phyloP scores from a whole-genome alignment of 1,140 invertebrate genomes.

The Apolygus lucorum region DNA sequence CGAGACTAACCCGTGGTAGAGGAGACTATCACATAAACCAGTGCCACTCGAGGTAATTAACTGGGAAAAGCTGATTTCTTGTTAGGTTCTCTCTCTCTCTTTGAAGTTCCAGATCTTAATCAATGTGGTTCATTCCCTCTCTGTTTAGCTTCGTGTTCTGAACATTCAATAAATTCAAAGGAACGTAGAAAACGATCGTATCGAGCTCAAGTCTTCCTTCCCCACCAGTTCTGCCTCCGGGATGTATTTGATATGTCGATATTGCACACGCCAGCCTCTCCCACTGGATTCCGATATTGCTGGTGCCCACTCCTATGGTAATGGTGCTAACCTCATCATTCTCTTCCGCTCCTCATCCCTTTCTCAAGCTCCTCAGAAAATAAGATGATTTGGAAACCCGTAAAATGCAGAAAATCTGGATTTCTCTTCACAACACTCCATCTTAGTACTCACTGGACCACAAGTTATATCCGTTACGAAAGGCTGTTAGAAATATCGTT shows the following conservation, averaged over 20 bases:
- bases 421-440: too few relatives aligned
- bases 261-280: neutral
- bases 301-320: too few relatives aligned
- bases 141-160: neutral
- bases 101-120: conserved; percentile 2
- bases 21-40: conserved; percentile 7
- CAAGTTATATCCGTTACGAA: too few relatives aligned
- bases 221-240: neutral
- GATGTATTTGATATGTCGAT: neutral
- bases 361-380: too few relatives aligned
- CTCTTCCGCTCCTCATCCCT: too few relatives aligned
- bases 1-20: neutral
- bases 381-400: too few relatives aligned
- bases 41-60: conserved; percentile 8
- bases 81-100: neutral
- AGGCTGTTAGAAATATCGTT: too few relatives aligned
- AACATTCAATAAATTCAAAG: conserved; percentile 10
- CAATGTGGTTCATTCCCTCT: conserved; percentile 9
- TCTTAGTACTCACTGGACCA: too few relatives aligned
- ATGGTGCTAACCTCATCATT: too few relatives aligned
- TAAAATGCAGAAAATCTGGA: too few relatives aligned
- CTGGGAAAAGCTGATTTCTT: conserved; percentile 14
- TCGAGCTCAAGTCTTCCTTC: neutral
- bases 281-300: too few relatives aligned
- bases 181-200: conserved; percentile 2